Evolutionary conservation across 2,888 invertebrate species (phyloP), one percentile per base, ranked within the genome.

Genomic region (Catocala nupta): DNA sequence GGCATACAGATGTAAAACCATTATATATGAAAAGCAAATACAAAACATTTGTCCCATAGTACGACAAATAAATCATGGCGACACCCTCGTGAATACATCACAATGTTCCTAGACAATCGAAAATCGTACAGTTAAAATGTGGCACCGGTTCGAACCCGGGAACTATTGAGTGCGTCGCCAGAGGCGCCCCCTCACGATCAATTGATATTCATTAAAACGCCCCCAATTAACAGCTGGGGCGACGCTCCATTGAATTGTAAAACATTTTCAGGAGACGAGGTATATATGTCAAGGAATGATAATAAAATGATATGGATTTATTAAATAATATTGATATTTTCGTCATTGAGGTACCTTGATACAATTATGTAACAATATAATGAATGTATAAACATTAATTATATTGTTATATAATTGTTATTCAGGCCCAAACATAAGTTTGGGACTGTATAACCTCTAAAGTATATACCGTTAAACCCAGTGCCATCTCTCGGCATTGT

Each of bases 121-220:
- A 75, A 45, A 47, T 72, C 25, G 13, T 36, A 48, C 34, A 47
- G 42, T 55, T 44, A 16, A 50, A 59, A 54, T 55, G 55, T 53
- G 47, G 13, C 48, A 25, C 12, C 67, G 59, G 63, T 52, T 69
- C 45, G 62, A 61, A 65, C 50, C 56, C 47, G 49, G 49, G 51
- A 62, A 63, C 58, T 70, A 65, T 61, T 48, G 59, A 63, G 71
- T 74, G 71, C 66, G 71, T 66, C 55, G 63, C 59, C 44, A 45
- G 56, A 61, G 59, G 70, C 67, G 60, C 73, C 73, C 73, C 80
- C 75, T 73, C 79, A 80, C 78, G 81, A 82, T 77, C 84, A 80
- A 89, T 90, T 89, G 82, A 81, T 89, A 90, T 89, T 89, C 87
- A 89, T 89, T 89, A 85, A 89, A 86, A 86, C 88, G 79, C 78